A percentile compares a stretch with the other conserved stretches of the same genome.
These are phyloP conservation scores for Acrossocheilus fasciatus DNA, from an alignment of 2,797 vertebrate genomes.

Conservation along the genomic window DNA sequence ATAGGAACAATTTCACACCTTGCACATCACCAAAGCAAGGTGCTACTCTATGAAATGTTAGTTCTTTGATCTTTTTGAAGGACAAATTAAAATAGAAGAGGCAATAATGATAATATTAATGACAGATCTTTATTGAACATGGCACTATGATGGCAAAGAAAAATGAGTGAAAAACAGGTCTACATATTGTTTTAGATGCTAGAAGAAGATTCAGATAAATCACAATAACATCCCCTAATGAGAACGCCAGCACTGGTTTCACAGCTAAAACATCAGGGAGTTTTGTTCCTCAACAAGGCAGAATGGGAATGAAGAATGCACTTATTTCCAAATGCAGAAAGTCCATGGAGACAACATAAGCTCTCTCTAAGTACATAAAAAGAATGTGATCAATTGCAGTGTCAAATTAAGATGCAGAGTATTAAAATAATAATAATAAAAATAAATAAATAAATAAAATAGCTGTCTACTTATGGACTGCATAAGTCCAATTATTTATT, in stretches of 20 bases:
- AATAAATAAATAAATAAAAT: background rate
- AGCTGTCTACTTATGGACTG: background rate
- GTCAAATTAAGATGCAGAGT: slow-evolving; percentile 8
- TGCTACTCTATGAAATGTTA: slow-evolving; percentile 24
- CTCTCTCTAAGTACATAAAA: slow-evolving; percentile 9
- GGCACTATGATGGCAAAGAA: slow-evolving; percentile 21
- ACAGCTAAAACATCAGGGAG: slow-evolving; percentile 31
- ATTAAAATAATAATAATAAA: background rate
- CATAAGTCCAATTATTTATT: background rate
- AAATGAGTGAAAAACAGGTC: background rate
- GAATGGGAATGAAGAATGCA: slow-evolving; percentile 18
- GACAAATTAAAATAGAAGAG: slow-evolving; percentile 28
- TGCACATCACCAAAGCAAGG: slow-evolving; percentile 13
- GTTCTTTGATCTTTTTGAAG: slow-evolving; percentile 49
- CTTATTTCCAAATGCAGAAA: slow-evolving; percentile 29
- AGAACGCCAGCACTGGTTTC: slow-evolving; percentile 28
- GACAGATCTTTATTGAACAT: slow-evolving; percentile 22
- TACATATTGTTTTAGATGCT: slow-evolving; percentile 12
- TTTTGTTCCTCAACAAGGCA: slow-evolving; percentile 44
- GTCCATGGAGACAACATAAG: slow-evolving; percentile 4
- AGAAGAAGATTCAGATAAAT: slow-evolving; percentile 28
- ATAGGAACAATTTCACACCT: slow-evolving; percentile 34
- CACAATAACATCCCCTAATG: slow-evolving; percentile 46
- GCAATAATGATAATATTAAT: slow-evolving; percentile 38
- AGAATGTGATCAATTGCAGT: slow-evolving; percentile 1